Evolutionary conservation across 2,888 invertebrate genomes (phyloP).

Genomic region (Meteorus colon): DNA sequence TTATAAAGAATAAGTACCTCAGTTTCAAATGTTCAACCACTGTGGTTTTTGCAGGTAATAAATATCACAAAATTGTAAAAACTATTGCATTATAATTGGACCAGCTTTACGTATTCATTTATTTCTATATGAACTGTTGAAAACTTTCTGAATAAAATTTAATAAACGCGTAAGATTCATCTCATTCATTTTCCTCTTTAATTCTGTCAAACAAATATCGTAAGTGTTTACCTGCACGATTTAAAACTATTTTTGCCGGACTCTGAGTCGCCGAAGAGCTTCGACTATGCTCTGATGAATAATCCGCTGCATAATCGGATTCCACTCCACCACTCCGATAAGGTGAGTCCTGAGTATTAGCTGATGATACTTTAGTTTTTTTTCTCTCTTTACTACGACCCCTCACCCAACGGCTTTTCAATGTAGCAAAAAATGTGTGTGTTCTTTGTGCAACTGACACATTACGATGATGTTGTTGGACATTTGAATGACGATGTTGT

Average conservation of each 20-base stretch:
- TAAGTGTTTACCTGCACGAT: constrained; percentile 74
- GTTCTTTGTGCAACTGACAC: constrained; percentile 87
- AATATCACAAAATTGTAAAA: too few relatives aligned
- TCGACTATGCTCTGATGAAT: constrained; percentile 84
- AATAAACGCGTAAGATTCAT: too few relatives aligned
- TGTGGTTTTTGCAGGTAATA: too few relatives aligned
- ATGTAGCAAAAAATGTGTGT: constrained; percentile 87
- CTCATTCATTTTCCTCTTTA: too few relatives aligned
- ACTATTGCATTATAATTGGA: too few relatives aligned
- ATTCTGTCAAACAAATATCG: neutral
- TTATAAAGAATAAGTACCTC: too few relatives aligned
- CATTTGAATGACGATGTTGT: constrained; percentile 55
- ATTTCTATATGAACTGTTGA: too few relatives aligned
- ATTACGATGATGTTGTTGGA: constrained; percentile 74
- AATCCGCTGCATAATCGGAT: constrained; percentile 85
- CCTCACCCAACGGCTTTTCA: constrained; percentile 88
- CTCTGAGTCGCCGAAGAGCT: constrained; percentile 84
- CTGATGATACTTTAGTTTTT: constrained; percentile 76
- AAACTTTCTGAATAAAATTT: too few relatives aligned
- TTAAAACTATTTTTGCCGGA: constrained; percentile 80
- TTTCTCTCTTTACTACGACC: constrained; percentile 83
- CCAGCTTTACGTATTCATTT: too few relatives aligned
- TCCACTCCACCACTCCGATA: constrained; percentile 72
- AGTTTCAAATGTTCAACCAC: too few relatives aligned
- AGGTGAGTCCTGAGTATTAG: constrained; percentile 58